These are phyloP conservation scores for Microdon myrmicae DNA, from an alignment of 2,888 invertebrate genomes.

Conservation along the genomic window DNA sequence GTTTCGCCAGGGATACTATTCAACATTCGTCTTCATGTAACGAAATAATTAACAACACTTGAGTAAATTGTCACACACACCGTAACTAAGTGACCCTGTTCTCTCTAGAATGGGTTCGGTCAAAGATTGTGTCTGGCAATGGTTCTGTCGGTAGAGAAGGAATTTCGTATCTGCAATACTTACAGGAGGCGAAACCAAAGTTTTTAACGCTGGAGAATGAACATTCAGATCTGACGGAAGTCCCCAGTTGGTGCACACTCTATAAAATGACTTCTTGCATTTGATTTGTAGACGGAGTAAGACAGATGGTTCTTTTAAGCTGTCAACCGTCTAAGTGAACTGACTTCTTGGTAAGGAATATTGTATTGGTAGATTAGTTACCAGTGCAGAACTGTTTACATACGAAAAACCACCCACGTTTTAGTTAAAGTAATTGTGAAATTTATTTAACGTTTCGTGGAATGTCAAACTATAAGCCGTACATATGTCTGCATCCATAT, in stretches of 20 bases:
- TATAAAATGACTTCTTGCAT: constrained; percentile 9
- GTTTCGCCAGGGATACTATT: too few species aligned
- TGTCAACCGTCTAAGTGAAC: too few species aligned
- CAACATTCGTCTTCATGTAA: constrained; percentile 41
- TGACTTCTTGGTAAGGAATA: too few species aligned
- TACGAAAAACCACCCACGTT: too few species aligned
- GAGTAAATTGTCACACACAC: constrained; percentile 46
- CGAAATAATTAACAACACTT: constrained; percentile 50
- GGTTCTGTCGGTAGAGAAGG: constrained; percentile 5
- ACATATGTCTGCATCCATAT: too few species aligned
- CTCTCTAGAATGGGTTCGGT: background rate
- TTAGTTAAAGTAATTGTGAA: too few species aligned
- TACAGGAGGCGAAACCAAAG: constrained; percentile 20
- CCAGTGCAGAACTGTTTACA: too few species aligned
- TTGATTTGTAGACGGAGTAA: constrained; percentile 20
- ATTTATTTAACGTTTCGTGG: too few species aligned
- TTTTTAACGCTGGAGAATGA: constrained; percentile 5
- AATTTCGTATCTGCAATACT: constrained; percentile 26
- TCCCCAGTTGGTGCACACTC: constrained; percentile 16
- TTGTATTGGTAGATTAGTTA: too few species aligned
- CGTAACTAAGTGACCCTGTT: constrained; percentile 14
- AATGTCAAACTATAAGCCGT: too few species aligned
- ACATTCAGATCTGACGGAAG: background rate
- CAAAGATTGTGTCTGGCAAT: background rate
- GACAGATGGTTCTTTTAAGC: background rate